Percentiles rank a stretch among this genome's conserved stretches.
phyloP scores from a whole-genome alignment of 2,797 vertebrate genomes.

The Uromys caudimaculatus region DNA sequence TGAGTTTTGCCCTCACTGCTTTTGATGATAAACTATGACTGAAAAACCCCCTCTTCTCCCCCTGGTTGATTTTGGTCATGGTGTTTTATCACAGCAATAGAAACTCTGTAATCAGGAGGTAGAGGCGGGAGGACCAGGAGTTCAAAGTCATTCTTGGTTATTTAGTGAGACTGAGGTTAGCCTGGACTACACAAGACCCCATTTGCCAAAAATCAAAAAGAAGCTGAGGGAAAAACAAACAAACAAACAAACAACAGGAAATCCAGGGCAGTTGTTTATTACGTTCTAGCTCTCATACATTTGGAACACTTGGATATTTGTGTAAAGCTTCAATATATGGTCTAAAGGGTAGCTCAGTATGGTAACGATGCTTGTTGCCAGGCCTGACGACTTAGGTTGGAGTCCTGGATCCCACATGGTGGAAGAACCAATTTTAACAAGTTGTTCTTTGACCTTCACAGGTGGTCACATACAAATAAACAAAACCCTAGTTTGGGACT shows the following conservation, averaged over 20 bases:
- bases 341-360: not conserved
- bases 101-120: not conserved
- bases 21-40: not conserved
- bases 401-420: not conserved
- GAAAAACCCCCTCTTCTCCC: not conserved
- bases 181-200: not conserved
- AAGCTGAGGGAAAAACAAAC: not conserved
- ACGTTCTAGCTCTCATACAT: not conserved
- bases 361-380: not conserved
- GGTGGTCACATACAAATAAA: not conserved
- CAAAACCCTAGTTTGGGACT: not conserved
- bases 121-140: not conserved
- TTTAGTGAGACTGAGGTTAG: not conserved
- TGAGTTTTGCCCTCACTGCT: too few species aligned
- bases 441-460: not conserved
- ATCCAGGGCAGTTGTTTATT: conserved; percentile 10
- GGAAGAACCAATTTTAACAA: not conserved
- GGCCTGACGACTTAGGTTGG: too few species aligned
- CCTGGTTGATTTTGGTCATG: not conserved
- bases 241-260: not conserved
- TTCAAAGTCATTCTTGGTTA: not conserved
- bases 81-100: not conserved
- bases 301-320: conserved; percentile 3
- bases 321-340: not conserved
- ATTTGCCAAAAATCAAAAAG: not conserved